Percentiles rank a stretch among this genome's conserved stretches.
phyloP scores from a whole-genome alignment of 2,888 invertebrate species.

The Parnassius orleans region DNA sequence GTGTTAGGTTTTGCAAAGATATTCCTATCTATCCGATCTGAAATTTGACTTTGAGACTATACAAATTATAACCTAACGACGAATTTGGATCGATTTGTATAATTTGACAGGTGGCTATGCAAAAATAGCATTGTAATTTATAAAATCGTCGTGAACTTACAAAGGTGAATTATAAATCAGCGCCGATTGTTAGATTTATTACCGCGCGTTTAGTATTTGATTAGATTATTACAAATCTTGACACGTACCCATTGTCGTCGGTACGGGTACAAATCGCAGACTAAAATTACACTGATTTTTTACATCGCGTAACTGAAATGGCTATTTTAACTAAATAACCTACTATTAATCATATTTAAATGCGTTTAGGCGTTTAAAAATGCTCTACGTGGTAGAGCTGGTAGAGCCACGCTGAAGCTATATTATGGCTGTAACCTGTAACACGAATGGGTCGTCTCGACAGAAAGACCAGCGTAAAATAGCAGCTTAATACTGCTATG shows the following conservation, averaged over 20 bases:
- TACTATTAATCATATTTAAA: constrained; percentile 18
- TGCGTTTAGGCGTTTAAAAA: constrained; percentile 1
- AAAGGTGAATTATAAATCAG: constrained; percentile 29
- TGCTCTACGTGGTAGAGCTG: no score
- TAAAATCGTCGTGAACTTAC: constrained; percentile 21
- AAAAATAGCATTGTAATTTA: constrained; percentile 38
- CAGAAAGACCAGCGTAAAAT: no score
- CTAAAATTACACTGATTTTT: constrained; percentile 12
- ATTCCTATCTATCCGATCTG: no score
- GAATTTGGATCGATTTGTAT: constrained; percentile 37
- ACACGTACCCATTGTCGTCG: constrained; percentile 29
- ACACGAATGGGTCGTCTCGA: no score
- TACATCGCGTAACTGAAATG: constrained; percentile 13
- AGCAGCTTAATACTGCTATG: no score
- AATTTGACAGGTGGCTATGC: constrained; percentile 39
- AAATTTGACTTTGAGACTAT: no score
- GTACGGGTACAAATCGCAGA: constrained; percentile 20
- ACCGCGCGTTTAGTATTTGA: constrained; percentile 23
- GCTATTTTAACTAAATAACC: constrained; percentile 19
- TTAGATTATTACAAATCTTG: constrained; percentile 28
- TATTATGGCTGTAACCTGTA: no score
- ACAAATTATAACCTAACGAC: not conserved
- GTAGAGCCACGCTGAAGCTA: no score
- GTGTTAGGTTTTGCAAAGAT: no score
- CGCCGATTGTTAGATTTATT: constrained; percentile 21